Evolutionary conservation across 2,113 vertebrate species (phyloP), one percentile per base, ranked within the genome.

Genomic region (Spea multiplicata): DNA sequence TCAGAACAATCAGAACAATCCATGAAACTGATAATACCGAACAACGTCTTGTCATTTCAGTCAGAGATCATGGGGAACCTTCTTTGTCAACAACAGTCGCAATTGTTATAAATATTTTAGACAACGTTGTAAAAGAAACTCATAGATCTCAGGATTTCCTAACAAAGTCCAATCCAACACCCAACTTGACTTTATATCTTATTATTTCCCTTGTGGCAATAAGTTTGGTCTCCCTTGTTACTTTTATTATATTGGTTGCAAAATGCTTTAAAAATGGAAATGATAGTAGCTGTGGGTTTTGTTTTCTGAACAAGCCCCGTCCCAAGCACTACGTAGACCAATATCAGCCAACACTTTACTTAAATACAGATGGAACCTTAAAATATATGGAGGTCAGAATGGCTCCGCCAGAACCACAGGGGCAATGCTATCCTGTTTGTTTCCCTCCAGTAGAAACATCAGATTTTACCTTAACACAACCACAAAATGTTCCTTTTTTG

Each of bases 341-440:
- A 46, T 78, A 70, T 30, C 10, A 70, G 16, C 76, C 76, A 64
- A 71, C 94, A 83, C 87, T 96, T 14, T 94, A 96, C 83, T 89
- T 95, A 83, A 95, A 91, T 86, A 89, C 93, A 5, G 94, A 95
- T 0, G 95, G 95, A 80, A 95, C 94, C 1, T 91, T 95, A 52
- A 94, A 94, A 84, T 95, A 96, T 86, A 93, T 96, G 92, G 95
- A 96, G 85, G 66, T 67, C 10, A 59, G 55, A 13, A 59, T 59
- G 55, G 55, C 13, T 67, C 66, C 66, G 94, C 44, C 66, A 74
- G 72, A 64, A 17, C 88, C 95, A 6, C 93, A 91, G 77, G 93
- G 91, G 83, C 94, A 92, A 73, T 91, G 91, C 82, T 94, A 95
- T 87, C 86, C 94, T 86, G 93, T 94, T 44, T 94, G 92, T 84